A percentile compares a stretch with the other conserved stretches of the same genome.
These are phyloP conservation scores for Coelinius sp. DNA, from an alignment of 2,888 invertebrate genomes.

Conservation along the genomic window DNA sequence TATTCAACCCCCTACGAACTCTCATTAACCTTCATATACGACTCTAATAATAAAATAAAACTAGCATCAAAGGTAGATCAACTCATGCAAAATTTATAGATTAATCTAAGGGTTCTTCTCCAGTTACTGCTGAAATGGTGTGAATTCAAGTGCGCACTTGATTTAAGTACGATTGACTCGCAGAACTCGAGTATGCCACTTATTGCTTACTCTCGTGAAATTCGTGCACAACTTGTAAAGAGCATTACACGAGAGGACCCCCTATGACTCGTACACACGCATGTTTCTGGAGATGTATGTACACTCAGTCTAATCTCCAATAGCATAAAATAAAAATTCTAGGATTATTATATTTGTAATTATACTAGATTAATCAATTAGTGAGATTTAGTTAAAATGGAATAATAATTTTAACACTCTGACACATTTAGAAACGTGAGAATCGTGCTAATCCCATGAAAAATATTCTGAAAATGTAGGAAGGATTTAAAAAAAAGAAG, in stretches of 20 bases:
- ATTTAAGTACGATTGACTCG: slow-evolving; percentile 21
- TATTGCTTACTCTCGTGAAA: slow-evolving; percentile 16
- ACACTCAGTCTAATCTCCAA: no score
- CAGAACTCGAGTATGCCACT: slow-evolving; percentile 10
- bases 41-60: no score
- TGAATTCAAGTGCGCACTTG: slow-evolving; percentile 21
- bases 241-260: background rate
- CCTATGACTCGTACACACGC: background rate
- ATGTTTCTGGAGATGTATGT: no score
- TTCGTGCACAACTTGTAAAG: slow-evolving; percentile 6
- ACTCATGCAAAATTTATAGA: no score
- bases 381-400: background rate
- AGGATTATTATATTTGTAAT: background rate
- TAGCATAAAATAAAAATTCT: background rate
- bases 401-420: background rate
- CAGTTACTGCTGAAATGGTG: slow-evolving; percentile 13
- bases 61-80: no score
- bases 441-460: background rate
- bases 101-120: background rate
- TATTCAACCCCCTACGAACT: no score
- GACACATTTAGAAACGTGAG: background rate
- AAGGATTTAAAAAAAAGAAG: background rate
- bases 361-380: background rate
- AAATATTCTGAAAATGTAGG: background rate
- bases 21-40: no score